A percentile compares a stretch with the other conserved stretches of the same genome.
phyloP scores from a whole-genome alignment of 2,888 invertebrate genomes.

The Eupithecia inturbata region DNA sequence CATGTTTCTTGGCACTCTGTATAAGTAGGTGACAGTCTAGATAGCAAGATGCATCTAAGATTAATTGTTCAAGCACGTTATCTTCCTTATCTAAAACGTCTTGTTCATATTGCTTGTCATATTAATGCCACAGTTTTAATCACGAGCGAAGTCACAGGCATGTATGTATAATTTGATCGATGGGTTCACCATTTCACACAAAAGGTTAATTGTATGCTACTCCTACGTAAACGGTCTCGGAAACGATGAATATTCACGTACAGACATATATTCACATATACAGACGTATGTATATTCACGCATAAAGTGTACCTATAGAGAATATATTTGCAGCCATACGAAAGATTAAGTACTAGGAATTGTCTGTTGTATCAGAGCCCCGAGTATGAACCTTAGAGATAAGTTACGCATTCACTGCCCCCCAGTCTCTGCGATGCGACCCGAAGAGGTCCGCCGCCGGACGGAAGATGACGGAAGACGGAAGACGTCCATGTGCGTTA shows the following conservation, averaged over 20 bases:
- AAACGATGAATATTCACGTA: constrained; percentile 33
- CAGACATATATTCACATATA: not conserved
- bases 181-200: constrained; percentile 31
- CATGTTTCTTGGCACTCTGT: too few species aligned
- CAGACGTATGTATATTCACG: not conserved
- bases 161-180: constrained; percentile 28
- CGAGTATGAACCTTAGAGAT: too few species aligned
- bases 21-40: not conserved
- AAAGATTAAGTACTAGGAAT: not conserved
- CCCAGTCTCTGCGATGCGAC: too few species aligned
- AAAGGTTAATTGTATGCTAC: constrained; percentile 44
- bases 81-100: not conserved
- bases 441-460: too few species aligned
- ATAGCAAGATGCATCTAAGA: not conserved
- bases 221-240: constrained; percentile 40
- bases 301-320: not conserved
- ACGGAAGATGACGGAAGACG: too few species aligned
- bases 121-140: not conserved
- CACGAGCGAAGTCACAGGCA: constrained; percentile 4
- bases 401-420: too few species aligned
- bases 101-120: not conserved
- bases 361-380: not conserved
- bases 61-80: not conserved
- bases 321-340: not conserved
- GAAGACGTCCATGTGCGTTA: too few species aligned